Evolutionary conservation across 92 coral and sea anemone genomes (phyloP).

Genomic region (Porites rus): DNA sequence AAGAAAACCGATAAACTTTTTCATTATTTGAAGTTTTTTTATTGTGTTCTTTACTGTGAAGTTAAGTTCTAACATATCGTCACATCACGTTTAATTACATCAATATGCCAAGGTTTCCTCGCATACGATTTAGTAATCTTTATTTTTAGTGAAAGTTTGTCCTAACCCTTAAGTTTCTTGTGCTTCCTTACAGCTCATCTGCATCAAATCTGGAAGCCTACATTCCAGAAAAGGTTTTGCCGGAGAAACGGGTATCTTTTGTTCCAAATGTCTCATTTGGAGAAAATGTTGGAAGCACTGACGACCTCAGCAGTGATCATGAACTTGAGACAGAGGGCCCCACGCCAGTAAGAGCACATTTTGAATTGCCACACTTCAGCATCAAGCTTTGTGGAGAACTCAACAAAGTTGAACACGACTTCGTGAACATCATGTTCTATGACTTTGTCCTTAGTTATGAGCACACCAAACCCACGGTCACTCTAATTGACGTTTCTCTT

Average conservation of each 20-base stretch:
- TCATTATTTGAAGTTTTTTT: too few relatives aligned
- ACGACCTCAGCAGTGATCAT: conserved; percentile 31
- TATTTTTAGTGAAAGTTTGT: too few relatives aligned
- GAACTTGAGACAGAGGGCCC: conserved; percentile 63
- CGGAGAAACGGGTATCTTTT: conserved; percentile 67
- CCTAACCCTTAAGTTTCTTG: too few relatives aligned
- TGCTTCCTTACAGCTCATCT: conserved; percentile 71
- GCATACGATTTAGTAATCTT: too few relatives aligned
- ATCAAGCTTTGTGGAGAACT: conserved; percentile 92
- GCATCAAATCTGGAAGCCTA: conserved; percentile 64
- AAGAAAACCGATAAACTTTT: too few relatives aligned
- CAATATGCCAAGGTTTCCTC: too few relatives aligned
- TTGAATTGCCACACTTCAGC: conserved; percentile 91
- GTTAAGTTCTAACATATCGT: too few relatives aligned
- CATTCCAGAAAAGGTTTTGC: conserved; percentile 48
- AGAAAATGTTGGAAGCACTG: conserved; percentile 37
- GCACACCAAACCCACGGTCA: conserved; percentile 76
- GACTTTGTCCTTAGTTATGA: conserved; percentile 82
- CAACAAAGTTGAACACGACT: conserved; percentile 82
- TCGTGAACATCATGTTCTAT: conserved; percentile 86
- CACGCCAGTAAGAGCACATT: conserved; percentile 82
- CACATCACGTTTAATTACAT: too few relatives aligned
- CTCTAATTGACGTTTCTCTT: conserved; percentile 83
- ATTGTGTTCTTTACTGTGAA: too few relatives aligned
- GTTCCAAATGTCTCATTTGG: conserved; percentile 49